Percentiles rank a stretch among this genome's conserved stretches.
phyloP scores from a whole-genome alignment of 2,113 vertebrate species.

The Zosterops japonicus region DNA sequence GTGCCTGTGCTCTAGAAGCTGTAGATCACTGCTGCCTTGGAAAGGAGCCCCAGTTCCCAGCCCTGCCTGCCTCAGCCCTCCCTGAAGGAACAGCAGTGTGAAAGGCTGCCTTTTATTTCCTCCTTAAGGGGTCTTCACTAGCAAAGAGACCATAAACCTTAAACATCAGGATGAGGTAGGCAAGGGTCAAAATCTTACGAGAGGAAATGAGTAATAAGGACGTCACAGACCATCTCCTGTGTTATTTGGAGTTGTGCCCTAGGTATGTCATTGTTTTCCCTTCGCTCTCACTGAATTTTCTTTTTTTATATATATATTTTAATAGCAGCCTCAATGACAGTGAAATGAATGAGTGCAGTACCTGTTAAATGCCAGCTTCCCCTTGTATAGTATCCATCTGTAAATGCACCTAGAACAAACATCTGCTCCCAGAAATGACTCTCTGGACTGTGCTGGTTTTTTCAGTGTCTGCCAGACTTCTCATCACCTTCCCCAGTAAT shows the following conservation, averaged over 20 bases:
- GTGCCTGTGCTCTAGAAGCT: not conserved
- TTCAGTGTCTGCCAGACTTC: not conserved
- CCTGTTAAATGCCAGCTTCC: slow-evolving; percentile 1
- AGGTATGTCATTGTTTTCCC: not conserved
- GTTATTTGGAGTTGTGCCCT: not conserved
- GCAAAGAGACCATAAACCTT: not conserved
- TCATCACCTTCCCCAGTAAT: not conserved
- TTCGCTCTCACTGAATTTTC: not conserved
- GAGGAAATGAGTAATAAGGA: not conserved
- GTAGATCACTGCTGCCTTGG: not conserved
- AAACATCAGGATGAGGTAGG: not conserved
- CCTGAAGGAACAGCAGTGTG: not conserved
- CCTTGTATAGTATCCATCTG: slow-evolving; percentile 11
- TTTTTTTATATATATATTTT: not conserved
- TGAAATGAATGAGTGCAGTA: not conserved
- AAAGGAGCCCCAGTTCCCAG: not conserved
- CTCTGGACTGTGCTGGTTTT: not conserved
- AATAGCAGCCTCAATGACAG: not conserved
- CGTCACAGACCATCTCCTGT: not conserved
- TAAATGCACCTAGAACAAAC: slow-evolving; percentile 34
- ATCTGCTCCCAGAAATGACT: slow-evolving; percentile 13
- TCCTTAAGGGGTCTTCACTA: not conserved
- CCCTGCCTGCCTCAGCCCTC: not conserved
- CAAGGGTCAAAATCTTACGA: not conserved
- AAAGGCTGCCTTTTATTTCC: not conserved